phyloP scores from a whole-genome alignment of 23 tunicate species.

The Ascidia mentula region DNA sequence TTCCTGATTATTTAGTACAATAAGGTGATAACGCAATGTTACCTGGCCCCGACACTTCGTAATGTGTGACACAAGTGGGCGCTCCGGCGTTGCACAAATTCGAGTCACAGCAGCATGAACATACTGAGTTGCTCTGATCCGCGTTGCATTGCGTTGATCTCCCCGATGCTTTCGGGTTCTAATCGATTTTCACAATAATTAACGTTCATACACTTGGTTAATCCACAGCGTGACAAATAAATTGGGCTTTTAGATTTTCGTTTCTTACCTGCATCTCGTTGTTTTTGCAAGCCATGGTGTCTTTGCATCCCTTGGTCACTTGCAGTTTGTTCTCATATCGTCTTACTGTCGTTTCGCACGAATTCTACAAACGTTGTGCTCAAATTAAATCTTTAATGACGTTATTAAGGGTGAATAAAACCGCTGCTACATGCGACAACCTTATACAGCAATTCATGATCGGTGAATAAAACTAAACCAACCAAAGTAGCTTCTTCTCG shows the following conservation, averaged over 20 bases:
- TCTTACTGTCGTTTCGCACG: background rate
- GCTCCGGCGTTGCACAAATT: constrained; percentile 23
- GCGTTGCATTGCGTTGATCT: background rate
- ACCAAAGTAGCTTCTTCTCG: no score
- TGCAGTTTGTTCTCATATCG: background rate
- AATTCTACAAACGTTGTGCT: background rate
- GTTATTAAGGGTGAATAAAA: no score
- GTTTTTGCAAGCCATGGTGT: constrained; percentile 34
- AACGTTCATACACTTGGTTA: constrained; percentile 25
- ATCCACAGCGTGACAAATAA: no score
- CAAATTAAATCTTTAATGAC: no score
- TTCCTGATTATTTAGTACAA: no score
- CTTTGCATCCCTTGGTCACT: constrained; percentile 39
- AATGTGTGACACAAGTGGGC: constrained; percentile 1
- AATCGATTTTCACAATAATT: constrained; percentile 19
- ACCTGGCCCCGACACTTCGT: background rate
- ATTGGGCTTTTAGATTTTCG: constrained; percentile 25
- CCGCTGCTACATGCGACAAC: no score
- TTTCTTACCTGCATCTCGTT: constrained; percentile 30
- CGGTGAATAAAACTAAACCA: no score
- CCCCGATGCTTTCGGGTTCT: background rate
- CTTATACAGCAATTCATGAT: no score
- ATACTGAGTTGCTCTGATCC: background rate
- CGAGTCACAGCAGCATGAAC: background rate
- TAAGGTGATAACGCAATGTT: no score